phyloP scores from a whole-genome alignment of 2,888 invertebrate genomes.

The Loripinus fragilis region DNA sequence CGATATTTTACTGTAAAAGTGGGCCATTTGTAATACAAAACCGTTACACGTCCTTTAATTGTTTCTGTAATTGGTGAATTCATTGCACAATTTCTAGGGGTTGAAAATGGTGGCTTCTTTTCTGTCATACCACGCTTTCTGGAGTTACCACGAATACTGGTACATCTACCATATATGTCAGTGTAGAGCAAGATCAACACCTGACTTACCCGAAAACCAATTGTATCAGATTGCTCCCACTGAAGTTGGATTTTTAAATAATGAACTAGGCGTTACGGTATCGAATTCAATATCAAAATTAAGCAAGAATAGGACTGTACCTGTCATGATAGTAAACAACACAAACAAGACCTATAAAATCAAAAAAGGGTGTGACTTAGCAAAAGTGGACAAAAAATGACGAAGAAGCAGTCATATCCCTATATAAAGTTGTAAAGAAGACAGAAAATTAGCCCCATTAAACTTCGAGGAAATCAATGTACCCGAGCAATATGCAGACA shows the following conservation, averaged over 20 bases:
- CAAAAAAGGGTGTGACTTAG: background rate
- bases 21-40: too few species aligned
- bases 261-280: conserved; percentile 26
- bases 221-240: conserved; percentile 12
- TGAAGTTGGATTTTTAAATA: conserved; percentile 19
- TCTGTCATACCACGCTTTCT: too few species aligned
- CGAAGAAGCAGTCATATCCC: background rate
- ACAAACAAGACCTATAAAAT: conserved; percentile 13
- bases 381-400: background rate
- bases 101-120: too few species aligned
- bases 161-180: too few species aligned
- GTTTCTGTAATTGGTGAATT: too few species aligned
- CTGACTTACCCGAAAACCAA: too few species aligned
- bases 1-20: too few species aligned
- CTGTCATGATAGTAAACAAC: conserved; percentile 22
- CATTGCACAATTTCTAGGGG: too few species aligned
- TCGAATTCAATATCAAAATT: background rate
- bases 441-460: background rate
- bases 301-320: conserved; percentile 5
- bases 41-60: too few species aligned
- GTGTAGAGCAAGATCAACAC: too few species aligned
- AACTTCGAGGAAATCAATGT: background rate
- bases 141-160: too few species aligned
- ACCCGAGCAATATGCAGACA: background rate
- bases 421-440: background rate